These are phyloP conservation scores for Dendrophyllia cribrosa DNA, from an alignment of 64 coral and sea anemone species.

Conservation along the genomic window DNA sequence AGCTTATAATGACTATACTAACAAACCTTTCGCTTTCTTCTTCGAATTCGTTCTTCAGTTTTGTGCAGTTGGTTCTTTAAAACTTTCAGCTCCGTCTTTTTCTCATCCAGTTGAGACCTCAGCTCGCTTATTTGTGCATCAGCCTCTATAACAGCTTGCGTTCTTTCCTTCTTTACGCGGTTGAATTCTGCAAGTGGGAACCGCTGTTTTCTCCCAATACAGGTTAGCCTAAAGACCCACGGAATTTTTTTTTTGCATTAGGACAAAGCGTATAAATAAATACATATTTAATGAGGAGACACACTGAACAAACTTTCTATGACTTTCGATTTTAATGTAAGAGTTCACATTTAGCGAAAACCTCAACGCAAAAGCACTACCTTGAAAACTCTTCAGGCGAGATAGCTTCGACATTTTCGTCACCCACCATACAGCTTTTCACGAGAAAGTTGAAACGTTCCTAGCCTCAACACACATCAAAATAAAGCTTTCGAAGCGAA, in stretches of 20 bases:
- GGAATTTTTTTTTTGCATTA: conserved; percentile 21
- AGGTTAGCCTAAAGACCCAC: conserved; percentile 27
- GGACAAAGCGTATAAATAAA: conserved; percentile 13
- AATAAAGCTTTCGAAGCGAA: too few species aligned
- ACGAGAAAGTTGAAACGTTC: too few species aligned
- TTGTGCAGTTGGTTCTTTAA: conserved; percentile 21
- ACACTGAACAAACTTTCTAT: conserved; percentile 45
- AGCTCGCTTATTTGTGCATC: conserved; percentile 22
- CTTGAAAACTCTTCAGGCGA: conserved; percentile 16
- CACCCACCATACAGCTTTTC: neutral
- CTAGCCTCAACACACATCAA: too few species aligned
- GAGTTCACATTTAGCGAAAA: conserved; percentile 23
- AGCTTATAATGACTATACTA: neutral
- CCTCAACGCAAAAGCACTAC: conserved; percentile 11
- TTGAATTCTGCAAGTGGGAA: conserved; percentile 35
- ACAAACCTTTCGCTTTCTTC: conserved; percentile 34
- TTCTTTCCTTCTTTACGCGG: conserved; percentile 35
- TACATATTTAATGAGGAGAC: conserved; percentile 27
- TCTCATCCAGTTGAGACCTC: conserved; percentile 1
- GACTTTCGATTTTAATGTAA: conserved; percentile 51
- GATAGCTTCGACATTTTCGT: neutral
- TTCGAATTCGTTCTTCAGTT: conserved; percentile 43
- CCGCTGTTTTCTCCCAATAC: conserved; percentile 22
- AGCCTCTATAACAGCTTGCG: conserved; percentile 11
- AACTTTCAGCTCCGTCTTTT: conserved; percentile 25